phyloP scores from a whole-genome alignment of 2,888 invertebrate genomes.

The Vesta saturnalis region DNA sequence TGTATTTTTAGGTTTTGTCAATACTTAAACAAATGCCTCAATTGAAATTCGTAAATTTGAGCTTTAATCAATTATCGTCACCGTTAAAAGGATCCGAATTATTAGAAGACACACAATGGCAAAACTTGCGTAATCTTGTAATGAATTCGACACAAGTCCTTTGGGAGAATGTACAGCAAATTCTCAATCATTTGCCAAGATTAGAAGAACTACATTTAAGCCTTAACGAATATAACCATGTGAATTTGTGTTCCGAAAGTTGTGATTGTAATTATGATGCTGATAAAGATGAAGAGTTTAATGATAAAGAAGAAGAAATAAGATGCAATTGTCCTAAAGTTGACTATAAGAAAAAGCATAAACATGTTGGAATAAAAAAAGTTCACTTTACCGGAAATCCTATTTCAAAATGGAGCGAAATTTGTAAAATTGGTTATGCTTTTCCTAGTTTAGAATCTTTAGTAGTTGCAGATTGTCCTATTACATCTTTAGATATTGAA shows the following conservation, averaged over 20 bases:
- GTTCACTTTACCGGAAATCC: conserved; percentile 91
- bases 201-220: conserved; percentile 93
- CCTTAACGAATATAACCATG: conserved; percentile 85
- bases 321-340: conserved; percentile 46
- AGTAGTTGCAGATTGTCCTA: conserved; percentile 86
- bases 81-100: conserved; percentile 67
- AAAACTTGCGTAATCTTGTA: conserved; percentile 79
- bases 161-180: conserved; percentile 82
- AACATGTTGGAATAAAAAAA: conserved; percentile 76
- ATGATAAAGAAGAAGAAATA: conserved; percentile 49
- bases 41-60: conserved; percentile 90
- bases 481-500: conserved; percentile 65
- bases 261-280: conserved; percentile 33
- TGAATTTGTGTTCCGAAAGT: conserved; percentile 69
- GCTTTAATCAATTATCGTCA: conserved; percentile 85
- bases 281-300: conserved; percentile 37
- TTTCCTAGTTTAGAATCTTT: conserved; percentile 89
- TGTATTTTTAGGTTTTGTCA: conserved; percentile 65
- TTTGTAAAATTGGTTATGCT: conserved; percentile 83
- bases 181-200: conserved; percentile 80
- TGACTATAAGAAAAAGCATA: conserved; percentile 53
- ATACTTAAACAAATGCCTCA: conserved; percentile 89
- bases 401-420: conserved; percentile 84
- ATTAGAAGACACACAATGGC: conserved; percentile 62
- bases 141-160: conserved; percentile 88